phyloP scores from a whole-genome alignment of 2,113 vertebrate genomes.

The Falco punctatus region DNA sequence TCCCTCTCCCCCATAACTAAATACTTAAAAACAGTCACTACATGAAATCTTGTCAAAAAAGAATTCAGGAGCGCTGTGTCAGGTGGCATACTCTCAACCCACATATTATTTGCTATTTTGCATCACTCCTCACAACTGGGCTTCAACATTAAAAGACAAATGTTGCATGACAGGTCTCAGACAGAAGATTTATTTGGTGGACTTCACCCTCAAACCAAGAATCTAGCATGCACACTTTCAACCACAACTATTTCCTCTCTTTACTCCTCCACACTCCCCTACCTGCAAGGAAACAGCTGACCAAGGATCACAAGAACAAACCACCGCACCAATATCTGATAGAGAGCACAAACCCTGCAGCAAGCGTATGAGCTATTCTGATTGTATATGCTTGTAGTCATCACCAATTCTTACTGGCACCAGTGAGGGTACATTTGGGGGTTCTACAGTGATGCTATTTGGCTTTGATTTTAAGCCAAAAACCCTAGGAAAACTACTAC shows the following conservation, averaged over 20 bases:
- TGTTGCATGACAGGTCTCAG: background rate
- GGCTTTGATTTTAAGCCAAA: background rate
- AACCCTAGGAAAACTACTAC: background rate
- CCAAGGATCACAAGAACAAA: background rate
- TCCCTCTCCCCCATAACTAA: background rate
- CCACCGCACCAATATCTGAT: background rate
- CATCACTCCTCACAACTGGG: background rate
- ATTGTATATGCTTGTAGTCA: background rate
- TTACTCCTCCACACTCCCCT: background rate
- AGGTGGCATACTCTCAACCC: background rate
- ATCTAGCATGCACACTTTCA: background rate
- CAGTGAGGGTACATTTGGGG: background rate
- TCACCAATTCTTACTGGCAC: background rate
- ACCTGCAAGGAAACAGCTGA: background rate
- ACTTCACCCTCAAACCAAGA: background rate
- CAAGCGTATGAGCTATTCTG: background rate
- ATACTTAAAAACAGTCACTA: background rate
- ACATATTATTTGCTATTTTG: background rate
- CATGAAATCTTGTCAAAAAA: background rate
- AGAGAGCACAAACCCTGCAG: background rate
- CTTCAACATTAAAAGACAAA: background rate
- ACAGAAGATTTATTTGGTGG: background rate
- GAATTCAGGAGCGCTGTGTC: background rate
- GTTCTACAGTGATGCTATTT: background rate
- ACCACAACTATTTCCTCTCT: background rate